These are phyloP conservation scores for Perca schrenkii DNA, from an alignment of 2,113 vertebrate species.

Conservation along the genomic window DNA sequence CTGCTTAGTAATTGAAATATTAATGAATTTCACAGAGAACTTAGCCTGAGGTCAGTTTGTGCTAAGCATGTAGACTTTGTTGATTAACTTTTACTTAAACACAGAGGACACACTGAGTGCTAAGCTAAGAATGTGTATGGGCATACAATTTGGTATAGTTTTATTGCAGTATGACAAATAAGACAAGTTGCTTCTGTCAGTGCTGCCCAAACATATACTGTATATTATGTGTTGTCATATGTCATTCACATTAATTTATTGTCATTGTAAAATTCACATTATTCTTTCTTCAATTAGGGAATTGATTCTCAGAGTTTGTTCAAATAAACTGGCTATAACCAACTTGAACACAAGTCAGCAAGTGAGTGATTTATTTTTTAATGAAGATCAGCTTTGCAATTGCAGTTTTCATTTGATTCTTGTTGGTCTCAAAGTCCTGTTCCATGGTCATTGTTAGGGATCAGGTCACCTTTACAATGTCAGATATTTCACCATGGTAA, in stretches of 20 bases:
- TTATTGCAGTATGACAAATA: not conserved
- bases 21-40: not conserved
- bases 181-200: conserved; percentile 32
- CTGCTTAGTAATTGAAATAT: conserved; percentile 4
- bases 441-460: not conserved
- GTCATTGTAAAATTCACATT: conserved; percentile 28
- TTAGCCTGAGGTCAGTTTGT: not conserved
- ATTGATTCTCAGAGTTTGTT: conserved; percentile 56
- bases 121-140: not conserved
- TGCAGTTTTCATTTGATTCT: not conserved
- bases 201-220: conserved; percentile 53
- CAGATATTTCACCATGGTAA: not conserved
- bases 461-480: not conserved
- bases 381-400: not conserved
- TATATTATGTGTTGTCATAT: conserved; percentile 36
- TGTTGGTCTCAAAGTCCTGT: not conserved
- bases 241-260: conserved; percentile 64
- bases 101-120: not conserved
- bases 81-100: conserved; percentile 27
- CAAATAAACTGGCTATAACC: conserved; percentile 62
- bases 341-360: conserved; percentile 7
- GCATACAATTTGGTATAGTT: not conserved
- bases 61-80: not conserved
- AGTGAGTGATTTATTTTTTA: not conserved
- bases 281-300: conserved; percentile 29